Evolutionary conservation across 2,797 vertebrate species (phyloP), one percentile per base, ranked within the genome.

Genomic region (Acanthornis magna): DNA sequence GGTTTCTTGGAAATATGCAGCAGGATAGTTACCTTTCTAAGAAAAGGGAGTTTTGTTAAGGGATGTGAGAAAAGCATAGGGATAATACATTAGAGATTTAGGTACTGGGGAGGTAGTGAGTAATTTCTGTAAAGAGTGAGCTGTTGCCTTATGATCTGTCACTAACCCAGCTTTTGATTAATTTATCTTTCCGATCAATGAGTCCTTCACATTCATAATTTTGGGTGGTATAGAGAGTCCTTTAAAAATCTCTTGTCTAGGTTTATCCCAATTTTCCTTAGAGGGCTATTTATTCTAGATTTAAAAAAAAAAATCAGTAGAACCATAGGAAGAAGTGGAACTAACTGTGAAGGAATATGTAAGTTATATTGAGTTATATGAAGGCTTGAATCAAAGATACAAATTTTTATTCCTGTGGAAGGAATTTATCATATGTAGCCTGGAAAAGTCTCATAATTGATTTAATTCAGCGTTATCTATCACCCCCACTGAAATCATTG

Each of bases 51-150:
- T 47, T 53, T 47, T 25, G 3, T 76, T 54, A 61, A 21, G n/a
- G 47, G 9, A 22, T 8, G 1, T 67, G 45, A 48, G 10, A 51
- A 81, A 60, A 47, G 17, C 6, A 1, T 10, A 45, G 20, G 2
- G 7, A 55, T 74, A n/a, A 62, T 58, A 29, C 51, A 8, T 67
- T 67, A 50, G 22, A 54, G 16, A 8, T 22, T 79, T 85, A 76
- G 22, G 3, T 73, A 11, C 30, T 72, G 23, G 40, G 12, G 25
- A 53, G 7, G 8, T 62, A 9, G 21, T 45, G 11, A 3, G 21
- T 75, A 36, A 47, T 80, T 96, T 92, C 74, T 91, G 43, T 86
- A 73, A 76, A 67, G 50, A 95, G 94, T 42, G 29, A 86, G 51
- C 12, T 77, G 50, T 85, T 71, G 43, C 55, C 81, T 78, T 90